Conservation (phyloP, 2,797 vertebrate species). For the Moxostoma hubbsi region DNA sequence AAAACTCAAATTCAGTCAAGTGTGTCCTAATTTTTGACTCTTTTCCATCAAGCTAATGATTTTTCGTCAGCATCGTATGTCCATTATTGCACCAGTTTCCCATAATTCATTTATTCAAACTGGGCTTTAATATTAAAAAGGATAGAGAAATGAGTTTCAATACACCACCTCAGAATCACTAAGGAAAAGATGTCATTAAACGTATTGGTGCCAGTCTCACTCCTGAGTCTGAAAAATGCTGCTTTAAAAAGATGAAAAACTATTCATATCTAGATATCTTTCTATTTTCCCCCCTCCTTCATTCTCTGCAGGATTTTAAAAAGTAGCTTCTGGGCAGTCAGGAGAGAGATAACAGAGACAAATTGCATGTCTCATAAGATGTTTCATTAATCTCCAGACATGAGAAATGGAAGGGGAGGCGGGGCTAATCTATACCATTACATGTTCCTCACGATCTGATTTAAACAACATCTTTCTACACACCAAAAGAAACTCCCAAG, state of each 20-base stretch:
- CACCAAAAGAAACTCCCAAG: constrained; percentile 54
- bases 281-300: constrained; percentile 7
- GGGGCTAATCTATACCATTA: constrained; percentile 82
- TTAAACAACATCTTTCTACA: constrained; percentile 67
- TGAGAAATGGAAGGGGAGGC: constrained; percentile 70
- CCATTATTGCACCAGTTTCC: constrained; percentile 44
- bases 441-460: constrained; percentile 76
- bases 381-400: constrained; percentile 85
- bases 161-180: constrained; percentile 69
- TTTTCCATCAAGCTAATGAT: constrained; percentile 18
- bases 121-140: constrained; percentile 49
- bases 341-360: constrained; percentile 79
- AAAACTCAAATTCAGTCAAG: no score
- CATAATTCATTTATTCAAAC: constrained; percentile 41
- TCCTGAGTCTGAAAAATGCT: constrained; percentile 78
- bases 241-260: constrained; percentile 83
- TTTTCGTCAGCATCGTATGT: constrained; percentile 9
- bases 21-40: neutral
- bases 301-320: constrained; percentile 65
- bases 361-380: constrained; percentile 84
- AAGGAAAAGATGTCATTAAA: constrained; percentile 70
- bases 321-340: constrained; percentile 71
- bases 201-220: constrained; percentile 67
- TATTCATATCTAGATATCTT: constrained; percentile 73
- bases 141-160: constrained; percentile 50